These are phyloP conservation scores for Lepidurus arcticus DNA, from an alignment of 1,140 invertebrate genomes.

Conservation along the genomic window DNA sequence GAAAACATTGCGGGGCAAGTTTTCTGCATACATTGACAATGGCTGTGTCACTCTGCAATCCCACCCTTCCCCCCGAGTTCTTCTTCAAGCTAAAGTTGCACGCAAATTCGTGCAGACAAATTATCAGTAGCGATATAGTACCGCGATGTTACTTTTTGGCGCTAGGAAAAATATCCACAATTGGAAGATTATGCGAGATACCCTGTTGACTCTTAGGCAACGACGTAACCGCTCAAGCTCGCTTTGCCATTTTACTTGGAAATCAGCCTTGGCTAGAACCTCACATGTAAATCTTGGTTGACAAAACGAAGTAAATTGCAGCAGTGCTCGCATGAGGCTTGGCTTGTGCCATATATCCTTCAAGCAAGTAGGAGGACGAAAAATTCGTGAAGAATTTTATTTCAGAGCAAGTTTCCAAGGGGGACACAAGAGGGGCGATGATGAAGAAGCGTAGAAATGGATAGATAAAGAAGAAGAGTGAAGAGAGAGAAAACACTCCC, in stretches of 20 bases:
- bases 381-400: not conserved
- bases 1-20: not conserved
- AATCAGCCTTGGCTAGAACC: not conserved
- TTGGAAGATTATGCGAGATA: not conserved
- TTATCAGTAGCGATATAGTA: too few species aligned
- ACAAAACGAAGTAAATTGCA: constrained; percentile 14
- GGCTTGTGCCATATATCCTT: too few species aligned
- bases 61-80: too few species aligned
- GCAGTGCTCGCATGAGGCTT: not conserved
- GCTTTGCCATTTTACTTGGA: constrained; percentile 7
- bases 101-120: too few species aligned
- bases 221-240: not conserved
- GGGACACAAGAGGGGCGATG: not conserved
- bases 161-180: not conserved
- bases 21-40: not conserved
- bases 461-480: not conserved
- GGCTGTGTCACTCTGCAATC: not conserved
- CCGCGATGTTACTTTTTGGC: too few species aligned
- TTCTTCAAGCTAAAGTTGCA: too few species aligned
- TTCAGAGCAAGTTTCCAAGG: not conserved
- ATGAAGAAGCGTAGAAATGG: not conserved
- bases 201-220: not conserved
- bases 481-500: not conserved
- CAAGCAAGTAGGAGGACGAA: not conserved
- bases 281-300: constrained; percentile 5